Evolutionary conservation across 2,888 invertebrate genomes (phyloP), one percentile per base, ranked within the genome.

Genomic region (Agonum fuliginosum): DNA sequence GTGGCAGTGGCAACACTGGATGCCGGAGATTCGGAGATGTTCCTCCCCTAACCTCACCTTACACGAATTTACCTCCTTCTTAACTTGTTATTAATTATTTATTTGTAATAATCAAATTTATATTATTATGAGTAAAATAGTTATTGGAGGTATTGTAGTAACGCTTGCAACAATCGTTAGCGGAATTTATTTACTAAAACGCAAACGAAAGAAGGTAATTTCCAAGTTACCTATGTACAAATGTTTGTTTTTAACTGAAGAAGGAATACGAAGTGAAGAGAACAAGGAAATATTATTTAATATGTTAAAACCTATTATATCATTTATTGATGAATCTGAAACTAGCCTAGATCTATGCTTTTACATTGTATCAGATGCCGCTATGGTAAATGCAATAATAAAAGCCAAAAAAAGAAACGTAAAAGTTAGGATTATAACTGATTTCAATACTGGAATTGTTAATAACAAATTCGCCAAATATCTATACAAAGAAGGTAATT

Each of bases 401-500:
- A 17, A 69, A 12, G 76, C 76, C 4, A 76, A 69, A 69, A 20
- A 24, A 41, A 30, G 69, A 46, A 76, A 76, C 10, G 43, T 77
- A 22, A 51, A 19, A 17, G 37, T 77, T 17, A 34, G 70, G 37
- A 17, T 77, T 22, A 58, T 77, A n/a, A 70, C 70, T 8, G 69
- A 77, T 58, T 69, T 58, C 41, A 14, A 34, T 22, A 51, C 58
- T 1, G 77, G 77, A 1, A 70, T 77, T 37, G 10, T 70, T 4
- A 70, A 77, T 17, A 77, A 77, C 41, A 70, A 58, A 77, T 70
- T 14, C 14, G 58, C 70, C 10, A 69, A 48, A 3, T 14, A 54
- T 27, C 54, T 77, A 3, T 77, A 43, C 34, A 69, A 54, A 77
- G 77, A 51, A 58, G 70, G 77, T 77, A 77, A 34, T 22, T 41